A percentile compares a stretch with the other conserved stretches of the same genome.
Conservation (phyloP, 2,888 invertebrate species). For the Mystacides longicornis region DNA sequence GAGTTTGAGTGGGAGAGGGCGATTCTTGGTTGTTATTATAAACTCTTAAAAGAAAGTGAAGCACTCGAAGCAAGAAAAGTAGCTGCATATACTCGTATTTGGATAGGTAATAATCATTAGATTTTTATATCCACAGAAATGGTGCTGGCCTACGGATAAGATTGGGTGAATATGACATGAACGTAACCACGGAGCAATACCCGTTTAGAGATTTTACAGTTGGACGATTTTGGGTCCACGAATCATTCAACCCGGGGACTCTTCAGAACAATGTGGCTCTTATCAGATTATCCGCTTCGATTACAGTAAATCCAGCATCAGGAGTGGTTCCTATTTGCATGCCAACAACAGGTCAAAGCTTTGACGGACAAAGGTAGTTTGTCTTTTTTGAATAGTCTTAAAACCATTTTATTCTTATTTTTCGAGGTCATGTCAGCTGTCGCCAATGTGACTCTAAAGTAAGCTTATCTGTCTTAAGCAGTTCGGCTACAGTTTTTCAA, state of each 20-base stretch:
- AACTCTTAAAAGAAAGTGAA: too few relatives aligned
- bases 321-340: constrained; percentile 59
- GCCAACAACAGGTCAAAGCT: constrained; percentile 41
- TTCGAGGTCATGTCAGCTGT: too few relatives aligned
- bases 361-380: constrained; percentile 46
- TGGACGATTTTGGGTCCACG: constrained; percentile 51
- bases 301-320: constrained; percentile 34
- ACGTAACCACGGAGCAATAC: constrained; percentile 55
- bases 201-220: constrained; percentile 57
- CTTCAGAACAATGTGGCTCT: constrained; percentile 78
- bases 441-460: too few relatives aligned
- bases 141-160: constrained; percentile 52
- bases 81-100: too few relatives aligned
- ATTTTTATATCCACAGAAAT: constrained; percentile 24
- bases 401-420: too few relatives aligned
- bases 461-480: too few relatives aligned
- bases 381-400: too few relatives aligned
- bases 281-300: constrained; percentile 55
- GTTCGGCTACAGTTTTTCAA: too few relatives aligned
- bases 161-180: constrained; percentile 70
- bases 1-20: too few relatives aligned
- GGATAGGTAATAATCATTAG: not conserved
- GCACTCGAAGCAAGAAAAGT: too few relatives aligned
- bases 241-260: constrained; percentile 62
- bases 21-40: too few relatives aligned